Percentiles rank a stretch among this genome's conserved stretches.
These are phyloP conservation scores for Hirtodrosophila trivittata DNA, from an alignment of 2,888 invertebrate genomes.

Conservation along the genomic window DNA sequence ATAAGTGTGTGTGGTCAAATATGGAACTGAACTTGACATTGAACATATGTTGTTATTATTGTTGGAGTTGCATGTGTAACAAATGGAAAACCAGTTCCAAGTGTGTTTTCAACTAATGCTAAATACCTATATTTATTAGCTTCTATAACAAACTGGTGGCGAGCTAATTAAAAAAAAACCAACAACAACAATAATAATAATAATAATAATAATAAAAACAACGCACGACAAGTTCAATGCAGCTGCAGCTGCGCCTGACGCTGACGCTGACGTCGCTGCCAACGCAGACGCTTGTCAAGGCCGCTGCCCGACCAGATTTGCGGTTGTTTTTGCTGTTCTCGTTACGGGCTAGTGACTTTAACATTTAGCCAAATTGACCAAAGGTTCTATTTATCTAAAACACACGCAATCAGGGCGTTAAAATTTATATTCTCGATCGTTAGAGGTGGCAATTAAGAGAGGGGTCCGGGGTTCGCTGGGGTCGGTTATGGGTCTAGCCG, in stretches of 20 bases:
- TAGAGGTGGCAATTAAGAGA: constrained; percentile 15
- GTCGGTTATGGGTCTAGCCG: too few species aligned
- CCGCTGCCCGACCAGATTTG: constrained; percentile 30
- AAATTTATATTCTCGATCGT: background rate
- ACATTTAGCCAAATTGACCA: constrained; percentile 19
- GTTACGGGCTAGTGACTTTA: constrained; percentile 41
- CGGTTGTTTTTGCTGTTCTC: constrained; percentile 9
- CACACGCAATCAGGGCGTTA: background rate
- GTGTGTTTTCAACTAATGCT: constrained; percentile 14
- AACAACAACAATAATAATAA: too few species aligned
- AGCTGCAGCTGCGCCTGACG: too few species aligned
- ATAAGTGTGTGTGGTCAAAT: constrained; percentile 41
- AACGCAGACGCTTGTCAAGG: constrained; percentile 43
- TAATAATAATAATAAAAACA: constrained; percentile 30
- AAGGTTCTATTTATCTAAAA: constrained; percentile 41
- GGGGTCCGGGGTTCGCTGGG: too few species aligned
- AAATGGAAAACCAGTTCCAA: constrained; percentile 38
- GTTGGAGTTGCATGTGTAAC: constrained; percentile 5
- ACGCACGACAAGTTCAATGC: constrained; percentile 66
- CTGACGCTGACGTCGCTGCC: background rate
- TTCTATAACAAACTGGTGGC: constrained; percentile 24
- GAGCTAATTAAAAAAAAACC: constrained; percentile 38
- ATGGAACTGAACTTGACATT: constrained; percentile 52
- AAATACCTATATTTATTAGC: constrained; percentile 26
- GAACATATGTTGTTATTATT: constrained; percentile 25